These are phyloP conservation scores for Chesias legatella DNA, from an alignment of 2,888 invertebrate genomes.

Conservation along the genomic window DNA sequence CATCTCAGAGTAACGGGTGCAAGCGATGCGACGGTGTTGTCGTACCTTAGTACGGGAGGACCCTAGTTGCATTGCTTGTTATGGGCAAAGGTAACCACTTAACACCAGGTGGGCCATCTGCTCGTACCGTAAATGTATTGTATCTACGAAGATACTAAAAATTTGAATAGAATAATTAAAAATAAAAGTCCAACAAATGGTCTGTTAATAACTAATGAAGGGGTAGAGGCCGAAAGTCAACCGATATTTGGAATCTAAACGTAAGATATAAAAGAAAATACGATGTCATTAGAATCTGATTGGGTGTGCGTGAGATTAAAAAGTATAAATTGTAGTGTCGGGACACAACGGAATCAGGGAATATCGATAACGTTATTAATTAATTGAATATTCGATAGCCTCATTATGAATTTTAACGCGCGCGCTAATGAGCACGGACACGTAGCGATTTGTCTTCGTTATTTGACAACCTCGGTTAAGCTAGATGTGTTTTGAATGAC, in stretches of 20 bases:
- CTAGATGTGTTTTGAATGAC: constrained; percentile 4
- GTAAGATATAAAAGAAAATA: constrained; percentile 4
- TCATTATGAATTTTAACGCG: constrained; percentile 74
- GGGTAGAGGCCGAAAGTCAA: too few relatives aligned
- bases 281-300: constrained; percentile 18
- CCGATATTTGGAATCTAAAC: not conserved
- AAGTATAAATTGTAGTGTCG: constrained; percentile 35
- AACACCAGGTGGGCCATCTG: too few relatives aligned
- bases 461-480: constrained; percentile 48
- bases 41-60: too few relatives aligned
- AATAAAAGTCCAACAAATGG: too few relatives aligned
- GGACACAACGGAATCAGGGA: constrained; percentile 28
- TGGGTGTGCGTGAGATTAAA: constrained; percentile 34
- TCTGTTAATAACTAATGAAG: too few relatives aligned
- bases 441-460: constrained; percentile 67
- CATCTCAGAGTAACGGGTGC: too few relatives aligned
- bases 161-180: too few relatives aligned
- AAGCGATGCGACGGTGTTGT: too few relatives aligned
- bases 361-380: constrained; percentile 62
- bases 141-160: too few relatives aligned
- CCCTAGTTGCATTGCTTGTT: too few relatives aligned
- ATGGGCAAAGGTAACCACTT: too few relatives aligned
- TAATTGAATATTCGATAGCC: constrained; percentile 64
- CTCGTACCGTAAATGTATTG: too few relatives aligned
- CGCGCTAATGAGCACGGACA: constrained; percentile 56